Base-by-base conservation (phyloP, 2,113 vertebrate species). In the Callaeas wilsoni region DNA sequence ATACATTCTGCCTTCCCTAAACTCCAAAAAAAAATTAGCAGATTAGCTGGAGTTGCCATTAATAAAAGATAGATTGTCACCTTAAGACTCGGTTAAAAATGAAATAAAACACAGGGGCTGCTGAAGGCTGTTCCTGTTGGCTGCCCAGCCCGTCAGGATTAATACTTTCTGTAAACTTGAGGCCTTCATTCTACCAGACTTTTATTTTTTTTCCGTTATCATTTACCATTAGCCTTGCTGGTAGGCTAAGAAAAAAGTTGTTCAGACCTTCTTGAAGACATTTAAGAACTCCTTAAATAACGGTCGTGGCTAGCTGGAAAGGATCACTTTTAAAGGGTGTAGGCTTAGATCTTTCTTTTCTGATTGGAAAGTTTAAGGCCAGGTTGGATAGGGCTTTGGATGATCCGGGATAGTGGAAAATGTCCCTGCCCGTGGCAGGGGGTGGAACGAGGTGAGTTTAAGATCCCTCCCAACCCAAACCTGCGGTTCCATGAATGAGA, bases 261-360 rank as follows among this genome's bases (percentile, higher is more conserved):
- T 9, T 27, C 30, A 56, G 30, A 22, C 13, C 6, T 50, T 70
- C n/a, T 41, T 12, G 12, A 60, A 17, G 1, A 2, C 0, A 21
- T 35, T 8, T 1, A 1, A 6, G 33, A 19, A 12, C 5, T 35
- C 10, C 18, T 64, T 56, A 20, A 62, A 62, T n/a, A 41, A 49
- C 13, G 18, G 17, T 20, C 19, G 1, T 14, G 37, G 10, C 49
- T 33, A 15, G 8, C 13, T 63, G 2, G n/a, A 55, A 20, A 67
- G 3, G 13, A n/a, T 16, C 1, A 1, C 25, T 85, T 64, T 52
- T 27, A 25, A 53, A 60, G 16, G 6, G 37, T 2, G 0, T 2
- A 27, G 12, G n/a, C 15, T 35, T 22, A 55, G 23, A 33, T 16
- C 4, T 57, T 65, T 27, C 9, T 57, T 59, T 57, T 39, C 39